phyloP scores from a whole-genome alignment of 2,888 invertebrate species.

The Auanema freiburgensis region DNA sequence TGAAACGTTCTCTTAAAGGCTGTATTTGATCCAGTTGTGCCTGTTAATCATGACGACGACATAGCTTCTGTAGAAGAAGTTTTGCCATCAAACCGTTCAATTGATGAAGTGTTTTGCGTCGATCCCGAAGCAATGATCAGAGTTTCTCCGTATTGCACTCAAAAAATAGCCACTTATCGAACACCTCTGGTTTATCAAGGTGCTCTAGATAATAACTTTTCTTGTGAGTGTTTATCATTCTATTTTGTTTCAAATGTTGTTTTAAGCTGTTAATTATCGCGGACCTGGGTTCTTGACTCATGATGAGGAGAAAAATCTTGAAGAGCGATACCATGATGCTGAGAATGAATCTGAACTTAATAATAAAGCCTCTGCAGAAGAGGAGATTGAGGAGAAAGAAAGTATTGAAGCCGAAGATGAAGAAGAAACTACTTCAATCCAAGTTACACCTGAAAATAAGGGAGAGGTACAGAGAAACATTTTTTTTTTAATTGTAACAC shows the following conservation, averaged over 20 bases:
- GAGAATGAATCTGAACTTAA: not conserved
- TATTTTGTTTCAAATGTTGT: not conserved
- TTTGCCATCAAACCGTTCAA: constrained; percentile 6
- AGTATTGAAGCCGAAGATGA: constrained; percentile 7
- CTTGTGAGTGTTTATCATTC: not conserved
- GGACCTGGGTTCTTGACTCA: constrained; percentile 48
- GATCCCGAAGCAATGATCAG: constrained; percentile 21
- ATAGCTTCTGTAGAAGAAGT: constrained; percentile 13
- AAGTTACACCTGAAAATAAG: not conserved
- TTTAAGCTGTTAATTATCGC: constrained; percentile 29
- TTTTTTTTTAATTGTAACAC: no score
- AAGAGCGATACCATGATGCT: constrained; percentile 1
- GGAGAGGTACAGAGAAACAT: no score
- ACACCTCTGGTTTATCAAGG: constrained; percentile 38
- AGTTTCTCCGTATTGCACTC: constrained; percentile 6
- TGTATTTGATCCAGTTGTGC: constrained; percentile 10
- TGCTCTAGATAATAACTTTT: constrained; percentile 34
- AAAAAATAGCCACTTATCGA: constrained; percentile 25
- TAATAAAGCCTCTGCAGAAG: constrained; percentile 1
- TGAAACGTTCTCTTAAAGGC: constrained; percentile 12
- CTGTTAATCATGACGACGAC: constrained; percentile 8
- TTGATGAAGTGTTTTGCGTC: constrained; percentile 19
- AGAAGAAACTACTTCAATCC: constrained; percentile 1
- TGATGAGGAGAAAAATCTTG: constrained; percentile 38
- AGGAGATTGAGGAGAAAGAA: not conserved